A percentile compares a stretch with the other conserved stretches of the same genome.
These are phyloP conservation scores for Cheilosia soror DNA, from an alignment of 2,888 invertebrate genomes.

Conservation along the genomic window DNA sequence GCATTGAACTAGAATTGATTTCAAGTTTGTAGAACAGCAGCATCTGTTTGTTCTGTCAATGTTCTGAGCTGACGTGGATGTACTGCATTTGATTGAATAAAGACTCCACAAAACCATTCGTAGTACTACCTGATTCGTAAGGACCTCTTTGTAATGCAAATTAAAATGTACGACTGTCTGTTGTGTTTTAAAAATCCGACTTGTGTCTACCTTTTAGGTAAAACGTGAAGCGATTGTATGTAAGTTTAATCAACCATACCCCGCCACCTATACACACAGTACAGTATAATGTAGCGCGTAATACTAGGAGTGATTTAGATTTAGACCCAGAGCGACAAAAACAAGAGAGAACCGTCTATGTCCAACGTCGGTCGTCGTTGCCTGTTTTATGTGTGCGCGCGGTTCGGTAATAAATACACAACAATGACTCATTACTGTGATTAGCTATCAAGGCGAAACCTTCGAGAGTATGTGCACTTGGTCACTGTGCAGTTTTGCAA, in stretches of 20 bases:
- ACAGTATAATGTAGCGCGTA: constrained; percentile 48
- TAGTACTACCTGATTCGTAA: background rate
- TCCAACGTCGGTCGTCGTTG: background rate
- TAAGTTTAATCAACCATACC: constrained; percentile 12
- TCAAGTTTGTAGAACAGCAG: no score
- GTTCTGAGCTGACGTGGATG: background rate
- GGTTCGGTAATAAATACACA: constrained; percentile 51
- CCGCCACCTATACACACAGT: background rate
- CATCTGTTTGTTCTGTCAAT: no score
- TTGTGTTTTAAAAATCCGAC: constrained; percentile 7
- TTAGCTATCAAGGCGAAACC: constrained; percentile 63
- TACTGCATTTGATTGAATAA: constrained; percentile 10
- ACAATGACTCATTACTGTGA: constrained; percentile 64
- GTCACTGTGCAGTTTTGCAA: constrained; percentile 6
- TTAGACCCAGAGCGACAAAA: constrained; percentile 26
- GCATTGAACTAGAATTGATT: no score
- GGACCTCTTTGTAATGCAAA: constrained; percentile 42
- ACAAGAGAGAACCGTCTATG: constrained; percentile 22
- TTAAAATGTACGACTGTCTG: constrained; percentile 1
- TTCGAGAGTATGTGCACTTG: constrained; percentile 36
- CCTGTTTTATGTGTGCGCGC: constrained; percentile 18
- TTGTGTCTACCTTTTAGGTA: constrained; percentile 41
- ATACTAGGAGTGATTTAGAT: constrained; percentile 37
- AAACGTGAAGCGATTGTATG: constrained; percentile 50
- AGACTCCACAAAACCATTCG: background rate